Conservation (phyloP, 2,113 vertebrate species). For the Brienomyrus brachyistius region DNA sequence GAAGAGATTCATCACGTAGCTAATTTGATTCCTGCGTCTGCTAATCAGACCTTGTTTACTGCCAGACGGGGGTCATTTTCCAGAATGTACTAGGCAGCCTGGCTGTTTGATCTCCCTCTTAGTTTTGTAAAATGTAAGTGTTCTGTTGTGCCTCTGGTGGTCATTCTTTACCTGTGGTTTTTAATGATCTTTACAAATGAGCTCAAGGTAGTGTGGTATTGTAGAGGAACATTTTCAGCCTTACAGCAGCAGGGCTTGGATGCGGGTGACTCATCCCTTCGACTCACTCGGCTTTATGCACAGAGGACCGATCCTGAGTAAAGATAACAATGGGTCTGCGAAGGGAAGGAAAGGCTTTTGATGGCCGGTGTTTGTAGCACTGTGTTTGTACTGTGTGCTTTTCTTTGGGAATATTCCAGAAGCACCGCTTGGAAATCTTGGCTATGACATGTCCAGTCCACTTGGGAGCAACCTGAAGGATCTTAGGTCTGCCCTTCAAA, state of each 20-base stretch:
- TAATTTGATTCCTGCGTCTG: not conserved
- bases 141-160: not conserved
- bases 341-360: not conserved
- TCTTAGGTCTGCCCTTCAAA: not conserved
- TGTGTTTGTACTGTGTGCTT: not conserved
- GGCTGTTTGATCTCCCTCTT: not conserved
- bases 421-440: not conserved
- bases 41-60: not conserved
- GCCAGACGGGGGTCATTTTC: not conserved
- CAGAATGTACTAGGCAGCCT: not conserved
- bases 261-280: not conserved
- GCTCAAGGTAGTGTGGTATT: not conserved
- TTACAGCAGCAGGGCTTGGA: not conserved
- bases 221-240: not conserved
- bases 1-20: not conserved
- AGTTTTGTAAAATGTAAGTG: not conserved
- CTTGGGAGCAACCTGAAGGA: not conserved
- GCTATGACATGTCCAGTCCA: not conserved
- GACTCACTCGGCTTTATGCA: not conserved
- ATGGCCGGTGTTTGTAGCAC: not conserved
- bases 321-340: not conserved
- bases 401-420: not conserved
- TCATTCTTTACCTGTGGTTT: not conserved
- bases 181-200: slow-evolving; percentile 1
- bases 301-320: not conserved